phyloP scores from a whole-genome alignment of 2,113 vertebrate genomes.

The Chlorodrepanis virens region DNA sequence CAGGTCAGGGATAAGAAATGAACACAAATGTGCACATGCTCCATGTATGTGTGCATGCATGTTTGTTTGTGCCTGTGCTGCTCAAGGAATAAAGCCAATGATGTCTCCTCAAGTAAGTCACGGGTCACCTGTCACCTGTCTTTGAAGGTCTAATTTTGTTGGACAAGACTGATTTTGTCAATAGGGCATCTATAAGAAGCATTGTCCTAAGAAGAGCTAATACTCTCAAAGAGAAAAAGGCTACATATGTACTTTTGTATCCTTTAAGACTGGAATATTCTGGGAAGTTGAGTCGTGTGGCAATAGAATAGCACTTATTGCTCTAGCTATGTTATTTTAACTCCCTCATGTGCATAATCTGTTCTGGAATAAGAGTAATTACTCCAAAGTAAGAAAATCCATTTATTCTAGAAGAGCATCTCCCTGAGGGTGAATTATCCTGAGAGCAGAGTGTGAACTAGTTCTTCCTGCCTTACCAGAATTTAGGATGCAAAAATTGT shows the following conservation, averaged over 20 bases:
- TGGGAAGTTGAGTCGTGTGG: neutral
- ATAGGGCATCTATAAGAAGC: neutral
- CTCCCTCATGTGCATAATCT: slow-evolving; percentile 33
- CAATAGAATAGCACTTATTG: slow-evolving; percentile 15
- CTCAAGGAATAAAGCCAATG: neutral
- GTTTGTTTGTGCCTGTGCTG: neutral
- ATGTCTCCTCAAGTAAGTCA: neutral
- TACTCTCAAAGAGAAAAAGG: neutral
- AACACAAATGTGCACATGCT: neutral
- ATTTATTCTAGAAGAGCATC: slow-evolving; percentile 45
- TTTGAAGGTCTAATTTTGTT: neutral
- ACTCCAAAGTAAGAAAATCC: slow-evolving; percentile 31
- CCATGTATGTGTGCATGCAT: no score
- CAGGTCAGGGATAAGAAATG: neutral
- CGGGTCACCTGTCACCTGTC: neutral
- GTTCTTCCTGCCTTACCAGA: neutral
- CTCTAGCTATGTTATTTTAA: slow-evolving; percentile 26
- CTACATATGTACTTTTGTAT: neutral
- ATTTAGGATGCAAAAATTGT: neutral
- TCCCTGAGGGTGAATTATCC: slow-evolving; percentile 25
- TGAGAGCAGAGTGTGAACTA: slow-evolving; percentile 12
- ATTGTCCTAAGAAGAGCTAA: neutral
- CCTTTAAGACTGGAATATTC: neutral
- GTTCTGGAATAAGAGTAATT: slow-evolving; percentile 46
- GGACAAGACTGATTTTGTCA: neutral